Conservation (phyloP, 2,888 invertebrate genomes). For the Nymphalis polychloros region DNA sequence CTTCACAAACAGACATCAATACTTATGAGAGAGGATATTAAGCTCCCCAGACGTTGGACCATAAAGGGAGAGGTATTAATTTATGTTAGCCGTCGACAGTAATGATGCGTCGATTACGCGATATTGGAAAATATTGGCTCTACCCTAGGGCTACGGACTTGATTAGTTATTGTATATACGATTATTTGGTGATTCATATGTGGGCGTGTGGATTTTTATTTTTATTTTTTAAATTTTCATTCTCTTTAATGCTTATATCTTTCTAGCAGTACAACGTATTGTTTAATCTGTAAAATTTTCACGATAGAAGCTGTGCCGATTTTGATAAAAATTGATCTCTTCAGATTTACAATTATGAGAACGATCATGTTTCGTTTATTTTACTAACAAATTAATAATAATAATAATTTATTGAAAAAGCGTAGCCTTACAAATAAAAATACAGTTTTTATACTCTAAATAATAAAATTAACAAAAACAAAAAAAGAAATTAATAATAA, state of each 20-base stretch:
- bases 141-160: conserved; percentile 33
- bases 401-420: too few species aligned
- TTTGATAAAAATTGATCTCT: too few species aligned
- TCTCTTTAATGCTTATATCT: too few species aligned
- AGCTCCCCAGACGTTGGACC: conserved; percentile 41
- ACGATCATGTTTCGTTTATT: too few species aligned
- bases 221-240: too few species aligned
- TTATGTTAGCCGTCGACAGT: conserved; percentile 75
- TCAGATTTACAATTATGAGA: too few species aligned
- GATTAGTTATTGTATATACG: conserved; percentile 38
- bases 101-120: conserved; percentile 75
- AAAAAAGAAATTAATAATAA: too few species aligned
- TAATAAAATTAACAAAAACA: too few species aligned
- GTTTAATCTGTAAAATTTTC: background rate
- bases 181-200: conserved; percentile 1
- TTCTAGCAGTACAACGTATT: background rate
- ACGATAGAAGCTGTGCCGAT: too few species aligned
- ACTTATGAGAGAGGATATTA: conserved; percentile 42
- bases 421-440: too few species aligned
- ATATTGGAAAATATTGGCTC: conserved; percentile 76
- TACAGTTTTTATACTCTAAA: too few species aligned
- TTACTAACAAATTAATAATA: too few species aligned
- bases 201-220: background rate
- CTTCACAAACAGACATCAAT: conserved; percentile 41
- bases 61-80: conserved; percentile 65